These are phyloP conservation scores for Tridacna crocea DNA, from an alignment of 2,888 invertebrate species.

Conservation along the genomic window DNA sequence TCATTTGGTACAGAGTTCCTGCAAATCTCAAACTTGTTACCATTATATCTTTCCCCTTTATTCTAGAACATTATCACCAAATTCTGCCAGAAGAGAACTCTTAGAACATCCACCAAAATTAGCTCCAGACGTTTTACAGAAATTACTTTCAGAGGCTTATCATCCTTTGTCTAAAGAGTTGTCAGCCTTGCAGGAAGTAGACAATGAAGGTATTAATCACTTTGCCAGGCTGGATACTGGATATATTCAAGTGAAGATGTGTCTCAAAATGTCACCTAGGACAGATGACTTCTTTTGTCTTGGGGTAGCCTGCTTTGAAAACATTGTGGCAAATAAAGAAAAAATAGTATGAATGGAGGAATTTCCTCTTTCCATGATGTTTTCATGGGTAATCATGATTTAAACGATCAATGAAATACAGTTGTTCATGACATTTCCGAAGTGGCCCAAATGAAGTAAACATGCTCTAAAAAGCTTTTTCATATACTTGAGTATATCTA, in stretches of 20 bases:
- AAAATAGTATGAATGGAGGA: not conserved
- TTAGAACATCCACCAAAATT: slow-evolving; percentile 77
- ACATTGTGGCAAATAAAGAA: not conserved
- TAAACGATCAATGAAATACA: not conserved
- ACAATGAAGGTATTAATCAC: slow-evolving; percentile 52
- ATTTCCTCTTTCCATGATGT: not conserved
- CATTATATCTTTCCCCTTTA: not conserved
- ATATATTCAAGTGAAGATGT: not conserved
- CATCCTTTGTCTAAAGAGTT: slow-evolving; percentile 72
- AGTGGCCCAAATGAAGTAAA: not conserved
- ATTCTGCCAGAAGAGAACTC: slow-evolving; percentile 68
- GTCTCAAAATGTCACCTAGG: not conserved
- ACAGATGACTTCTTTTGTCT: not conserved
- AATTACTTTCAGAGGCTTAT: slow-evolving; percentile 78
- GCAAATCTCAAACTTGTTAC: too few relatives aligned
- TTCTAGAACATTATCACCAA: slow-evolving; percentile 47
- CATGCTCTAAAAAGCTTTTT: too few relatives aligned
- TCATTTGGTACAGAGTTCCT: too few relatives aligned
- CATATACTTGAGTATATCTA: too few relatives aligned
- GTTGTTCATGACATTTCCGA: not conserved
- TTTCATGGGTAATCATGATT: not conserved
- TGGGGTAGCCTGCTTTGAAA: not conserved
- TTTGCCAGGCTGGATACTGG: too few relatives aligned
- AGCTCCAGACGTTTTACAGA: slow-evolving; percentile 75
- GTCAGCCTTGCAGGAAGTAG: slow-evolving; percentile 70